Evolutionary conservation across 2,888 invertebrate genomes (phyloP).

Genomic region (Rhamphomyia laevipes): DNA sequence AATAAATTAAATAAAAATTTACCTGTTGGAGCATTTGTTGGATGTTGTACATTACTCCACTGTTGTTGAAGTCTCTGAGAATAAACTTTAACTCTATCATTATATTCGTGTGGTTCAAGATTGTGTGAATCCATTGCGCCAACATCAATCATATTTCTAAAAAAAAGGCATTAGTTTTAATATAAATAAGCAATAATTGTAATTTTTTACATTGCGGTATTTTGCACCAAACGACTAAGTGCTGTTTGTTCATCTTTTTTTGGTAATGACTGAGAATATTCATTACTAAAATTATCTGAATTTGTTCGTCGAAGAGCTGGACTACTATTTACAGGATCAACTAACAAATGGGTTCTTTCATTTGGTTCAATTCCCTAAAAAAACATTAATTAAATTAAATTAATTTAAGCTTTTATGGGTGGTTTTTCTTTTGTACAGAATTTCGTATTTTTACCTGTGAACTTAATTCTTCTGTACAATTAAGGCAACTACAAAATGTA

Average conservation of each 20-base stretch:
- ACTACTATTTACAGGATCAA: conserved; percentile 64
- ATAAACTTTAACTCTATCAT: conserved; percentile 67
- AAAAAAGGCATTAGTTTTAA: conserved; percentile 19
- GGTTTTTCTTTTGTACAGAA: too few relatives aligned
- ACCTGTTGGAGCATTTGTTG: conserved; percentile 28
- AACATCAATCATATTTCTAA: conserved; percentile 88
- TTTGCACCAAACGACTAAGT: conserved; percentile 75
- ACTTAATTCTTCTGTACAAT: conserved; percentile 31
- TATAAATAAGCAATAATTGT: not conserved
- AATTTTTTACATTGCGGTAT: conserved; percentile 70
- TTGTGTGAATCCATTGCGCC: conserved; percentile 80
- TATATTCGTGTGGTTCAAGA: conserved; percentile 78
- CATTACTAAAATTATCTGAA: conserved; percentile 54
- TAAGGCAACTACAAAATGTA: conserved; percentile 31
- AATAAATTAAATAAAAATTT: too few relatives aligned
- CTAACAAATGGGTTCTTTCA: conserved; percentile 67
- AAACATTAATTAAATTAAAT: not conserved
- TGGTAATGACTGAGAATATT: conserved; percentile 50
- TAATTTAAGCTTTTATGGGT: not conserved
- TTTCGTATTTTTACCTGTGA: conserved; percentile 25
- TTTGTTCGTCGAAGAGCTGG: conserved; percentile 59
- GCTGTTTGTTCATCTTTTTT: conserved; percentile 88
- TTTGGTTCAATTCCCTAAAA: conserved; percentile 40
- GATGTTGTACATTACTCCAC: conserved; percentile 36
- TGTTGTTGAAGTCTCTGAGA: conserved; percentile 44